Base-by-base conservation (phyloP, 1,140 invertebrate species). In the Holotrichia oblita region DNA sequence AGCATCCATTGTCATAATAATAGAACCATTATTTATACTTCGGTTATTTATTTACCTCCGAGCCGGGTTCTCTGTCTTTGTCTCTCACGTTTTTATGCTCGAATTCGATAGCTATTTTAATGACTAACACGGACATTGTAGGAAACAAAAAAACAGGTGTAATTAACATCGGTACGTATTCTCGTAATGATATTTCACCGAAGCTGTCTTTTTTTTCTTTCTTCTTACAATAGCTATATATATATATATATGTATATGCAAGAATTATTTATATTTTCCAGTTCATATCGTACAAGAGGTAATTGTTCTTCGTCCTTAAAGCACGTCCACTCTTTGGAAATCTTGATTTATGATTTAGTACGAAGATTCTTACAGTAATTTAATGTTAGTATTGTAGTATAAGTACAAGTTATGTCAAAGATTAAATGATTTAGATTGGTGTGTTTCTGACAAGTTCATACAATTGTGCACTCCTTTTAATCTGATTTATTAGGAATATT, bases 1-100 rank as follows among this genome's bases (percentile, higher is more conserved):
- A 69, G 61, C 61, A 69, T 69, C 61, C 61, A 69, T 69, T 69
- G 61, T 69, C 61, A 69, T 69, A 69, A 69, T 69, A 69, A 69
- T 69, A 69, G 61, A 69, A 69, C 20, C 61, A 69, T 69, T 69
- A 69, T 69, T 69, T 69, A 69, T 69, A 34, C 61, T 69, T 69
- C 61, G 61, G 61, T 69, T 69, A 69, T 69, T 69, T 69, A 69
- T 69, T 69, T 69, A 69, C 61, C 61, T 69, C 20, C 27, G 48
- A 24, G n/a, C 22, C 61, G 2, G 12, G 20, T 69, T 69, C 61
- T 69, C 61, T 22, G 61, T 69, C 61, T 69, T 34, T 20, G 61
- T 69, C 61, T n/a, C 61, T 20, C 61, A 24, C 20, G 44, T 69
- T 69, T 69, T 69, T 69, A 27, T 20, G 48, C 61, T 34, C 61